A percentile compares a stretch with the other conserved stretches of the same genome.
Conservation (phyloP, 2,797 vertebrate genomes). For the Crypturellus tataupa region DNA sequence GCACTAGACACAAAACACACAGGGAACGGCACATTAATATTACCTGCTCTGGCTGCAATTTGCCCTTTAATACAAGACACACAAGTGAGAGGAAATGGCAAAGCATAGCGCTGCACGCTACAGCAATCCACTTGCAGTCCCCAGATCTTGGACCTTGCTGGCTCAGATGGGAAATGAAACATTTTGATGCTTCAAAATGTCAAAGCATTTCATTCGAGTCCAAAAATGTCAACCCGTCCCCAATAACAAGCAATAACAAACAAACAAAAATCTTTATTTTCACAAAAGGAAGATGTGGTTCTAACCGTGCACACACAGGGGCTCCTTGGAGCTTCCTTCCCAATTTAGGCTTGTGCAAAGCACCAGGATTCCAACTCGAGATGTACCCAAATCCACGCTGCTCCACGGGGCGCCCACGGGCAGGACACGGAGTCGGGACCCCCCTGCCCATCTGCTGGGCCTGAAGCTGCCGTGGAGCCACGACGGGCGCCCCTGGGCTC, state of each 20-base stretch:
- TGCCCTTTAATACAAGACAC: slow-evolving; percentile 61
- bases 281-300: not conserved
- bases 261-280: not conserved
- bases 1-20: not conserved
- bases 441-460: no score
- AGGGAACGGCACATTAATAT: not conserved
- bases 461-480: no score
- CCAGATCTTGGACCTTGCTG: not conserved
- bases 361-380: not conserved
- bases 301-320: not conserved
- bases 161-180: not conserved
- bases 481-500: no score
- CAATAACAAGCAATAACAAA: not conserved
- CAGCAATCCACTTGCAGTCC: no score
- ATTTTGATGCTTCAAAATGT: no score
- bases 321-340: not conserved
- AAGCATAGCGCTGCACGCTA: not conserved
- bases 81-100: not conserved
- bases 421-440: not conserved
- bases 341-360: not conserved
- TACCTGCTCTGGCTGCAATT: not conserved
- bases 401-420: not conserved
- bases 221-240: not conserved
- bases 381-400: no score
- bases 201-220: not conserved